Conservation (phyloP, 2,888 invertebrate species). For the Macrosoma leucophasiata region DNA sequence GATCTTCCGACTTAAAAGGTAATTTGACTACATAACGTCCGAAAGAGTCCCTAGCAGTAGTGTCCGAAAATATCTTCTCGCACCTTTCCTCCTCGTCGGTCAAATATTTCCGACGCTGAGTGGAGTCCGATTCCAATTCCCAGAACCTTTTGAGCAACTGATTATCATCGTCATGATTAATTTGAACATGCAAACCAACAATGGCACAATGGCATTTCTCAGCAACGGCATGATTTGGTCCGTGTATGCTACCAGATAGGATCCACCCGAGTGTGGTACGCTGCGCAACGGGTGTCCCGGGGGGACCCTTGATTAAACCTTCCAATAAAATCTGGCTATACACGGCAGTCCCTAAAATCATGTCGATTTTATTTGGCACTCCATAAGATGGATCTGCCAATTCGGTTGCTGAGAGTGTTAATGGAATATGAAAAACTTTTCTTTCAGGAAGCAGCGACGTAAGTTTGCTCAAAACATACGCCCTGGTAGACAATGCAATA, state of each 20-base stretch:
- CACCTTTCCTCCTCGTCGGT: not conserved
- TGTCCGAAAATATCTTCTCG: not conserved
- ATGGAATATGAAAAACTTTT: not conserved
- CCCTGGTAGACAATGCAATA: not conserved
- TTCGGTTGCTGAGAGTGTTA: not conserved
- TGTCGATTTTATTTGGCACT: slow-evolving; percentile 21
- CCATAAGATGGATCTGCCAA: slow-evolving; percentile 16
- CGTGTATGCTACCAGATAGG: slow-evolving; percentile 18
- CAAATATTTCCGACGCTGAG: not conserved
- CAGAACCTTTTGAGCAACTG: not conserved
- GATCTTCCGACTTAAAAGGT: slow-evolving; percentile 1
- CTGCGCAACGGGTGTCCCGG: slow-evolving; percentile 16
- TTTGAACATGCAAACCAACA: slow-evolving; percentile 1
- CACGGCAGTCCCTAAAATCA: slow-evolving; percentile 26
- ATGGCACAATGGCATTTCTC: not conserved
- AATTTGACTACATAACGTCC: slow-evolving; percentile 2
- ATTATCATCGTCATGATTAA: slow-evolving; percentile 2
- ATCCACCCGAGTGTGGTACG: slow-evolving; percentile 25
- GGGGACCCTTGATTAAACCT: slow-evolving; percentile 18
- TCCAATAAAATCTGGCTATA: slow-evolving; percentile 22
- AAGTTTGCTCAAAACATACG: not conserved
- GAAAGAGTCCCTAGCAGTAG: not conserved
- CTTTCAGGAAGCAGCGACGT: slow-evolving; percentile 1
- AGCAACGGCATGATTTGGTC: not conserved
- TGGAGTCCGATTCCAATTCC: not conserved